phyloP scores from a whole-genome alignment of 2,888 invertebrate species.

The Erebia palarica region DNA sequence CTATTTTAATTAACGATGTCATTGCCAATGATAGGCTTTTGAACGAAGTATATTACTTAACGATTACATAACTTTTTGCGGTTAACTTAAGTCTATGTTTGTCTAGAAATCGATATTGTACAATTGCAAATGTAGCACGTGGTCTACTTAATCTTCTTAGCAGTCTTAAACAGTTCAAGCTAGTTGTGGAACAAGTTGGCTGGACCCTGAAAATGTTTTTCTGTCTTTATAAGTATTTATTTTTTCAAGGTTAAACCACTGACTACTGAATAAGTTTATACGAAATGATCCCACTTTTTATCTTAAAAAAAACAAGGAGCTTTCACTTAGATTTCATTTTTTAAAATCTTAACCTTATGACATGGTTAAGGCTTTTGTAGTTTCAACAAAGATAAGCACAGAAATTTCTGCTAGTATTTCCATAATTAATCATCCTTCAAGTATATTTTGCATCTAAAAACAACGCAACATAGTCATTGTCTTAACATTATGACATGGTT shows the following conservation, averaged over 20 bases:
- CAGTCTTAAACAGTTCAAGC: too few species aligned
- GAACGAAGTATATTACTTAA: not conserved
- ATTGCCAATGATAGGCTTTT: not conserved
- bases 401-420: slow-evolving; percentile 28
- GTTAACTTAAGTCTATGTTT: not conserved
- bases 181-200: too few species aligned
- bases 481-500: not conserved
- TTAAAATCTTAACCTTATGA: too few species aligned
- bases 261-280: too few species aligned
- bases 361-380: too few species aligned
- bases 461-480: slow-evolving; percentile 35
- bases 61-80: slow-evolving; percentile 3
- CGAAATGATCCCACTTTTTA: too few species aligned
- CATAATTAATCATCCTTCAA: slow-evolving; percentile 37
- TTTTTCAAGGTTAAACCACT: too few species aligned
- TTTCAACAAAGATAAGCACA: not conserved
- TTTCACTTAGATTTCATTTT: too few species aligned
- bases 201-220: too few species aligned
- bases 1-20: not conserved
- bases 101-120: slow-evolving; percentile 8
- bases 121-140: slow-evolving; percentile 1
- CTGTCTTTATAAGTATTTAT: too few species aligned
- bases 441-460: slow-evolving; percentile 23
- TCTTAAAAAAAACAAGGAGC: too few species aligned
- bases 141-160: not conserved